phyloP scores from a whole-genome alignment of 1,140 invertebrate genomes.

The Wasmannia auropunctata region DNA sequence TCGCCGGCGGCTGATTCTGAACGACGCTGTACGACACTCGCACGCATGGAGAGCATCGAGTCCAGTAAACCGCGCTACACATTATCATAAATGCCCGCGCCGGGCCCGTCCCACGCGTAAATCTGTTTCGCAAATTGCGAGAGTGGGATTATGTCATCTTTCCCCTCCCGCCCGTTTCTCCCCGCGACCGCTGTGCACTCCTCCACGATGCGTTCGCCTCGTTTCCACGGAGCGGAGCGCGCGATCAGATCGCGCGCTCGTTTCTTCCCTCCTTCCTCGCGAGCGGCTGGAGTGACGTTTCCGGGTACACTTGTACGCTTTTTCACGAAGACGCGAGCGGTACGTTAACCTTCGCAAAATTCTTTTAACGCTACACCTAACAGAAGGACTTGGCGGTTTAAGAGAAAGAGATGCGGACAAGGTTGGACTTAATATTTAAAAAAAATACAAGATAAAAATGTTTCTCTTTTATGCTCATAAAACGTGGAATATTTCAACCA shows the following conservation, averaged over 20 bases:
- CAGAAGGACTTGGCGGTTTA: not conserved
- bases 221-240: constrained; percentile 54
- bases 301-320: constrained; percentile 26
- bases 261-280: constrained; percentile 65
- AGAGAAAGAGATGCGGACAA: constrained; percentile 32
- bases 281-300: constrained; percentile 10
- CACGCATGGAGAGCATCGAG: constrained; percentile 71
- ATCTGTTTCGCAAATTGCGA: constrained; percentile 84
- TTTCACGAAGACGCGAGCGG: not conserved
- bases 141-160: constrained; percentile 82
- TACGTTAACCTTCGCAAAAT: constrained; percentile 9
- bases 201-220: constrained; percentile 63
- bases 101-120: constrained; percentile 84
- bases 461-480: not conserved
- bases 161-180: constrained; percentile 70
- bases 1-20: constrained; percentile 2
- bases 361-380: not conserved
- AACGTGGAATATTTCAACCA: not conserved
- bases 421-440: not conserved
- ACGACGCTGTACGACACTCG: constrained; percentile 35
- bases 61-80: constrained; percentile 78
- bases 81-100: constrained; percentile 84
- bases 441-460: not conserved
- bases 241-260: constrained; percentile 56
- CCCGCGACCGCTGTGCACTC: constrained; percentile 54